Percentiles rank a stretch among this genome's conserved stretches.
These are phyloP conservation scores for Pimephales promelas DNA, from an alignment of 2,113 vertebrate species.

Conservation along the genomic window DNA sequence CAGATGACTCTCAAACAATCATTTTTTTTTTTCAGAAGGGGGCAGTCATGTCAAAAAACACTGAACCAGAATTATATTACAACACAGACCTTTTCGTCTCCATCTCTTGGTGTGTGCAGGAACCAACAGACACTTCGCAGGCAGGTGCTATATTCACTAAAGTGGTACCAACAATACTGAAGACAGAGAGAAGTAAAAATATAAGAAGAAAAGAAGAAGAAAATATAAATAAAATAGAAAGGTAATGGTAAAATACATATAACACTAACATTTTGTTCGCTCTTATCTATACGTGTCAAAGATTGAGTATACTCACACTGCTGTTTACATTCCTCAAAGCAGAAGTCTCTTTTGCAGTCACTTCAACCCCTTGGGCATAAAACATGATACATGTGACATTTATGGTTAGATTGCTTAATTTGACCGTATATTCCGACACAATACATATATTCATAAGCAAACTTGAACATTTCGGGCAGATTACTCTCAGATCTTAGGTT, in stretches of 20 bases:
- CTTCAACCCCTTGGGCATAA: slow-evolving; percentile 19
- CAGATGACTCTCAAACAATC: neutral
- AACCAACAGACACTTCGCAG: slow-evolving; percentile 78
- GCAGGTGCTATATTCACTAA: slow-evolving; percentile 82
- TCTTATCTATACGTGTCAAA: neutral
- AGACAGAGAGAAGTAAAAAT: slow-evolving; percentile 23
- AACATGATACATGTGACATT: neutral
- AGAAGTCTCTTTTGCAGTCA: neutral
- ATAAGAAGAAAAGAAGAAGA: no score
- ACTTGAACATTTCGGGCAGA: neutral
- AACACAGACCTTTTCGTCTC: slow-evolving; percentile 86
- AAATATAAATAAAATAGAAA: neutral
- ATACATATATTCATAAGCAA: neutral
- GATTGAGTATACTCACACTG: slow-evolving; percentile 27
- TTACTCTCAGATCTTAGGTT: neutral
- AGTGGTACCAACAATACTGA: slow-evolving; percentile 87
- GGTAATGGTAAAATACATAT: neutral
- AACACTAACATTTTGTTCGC: neutral
- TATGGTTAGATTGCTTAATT: neutral
- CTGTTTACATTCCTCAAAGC: neutral
- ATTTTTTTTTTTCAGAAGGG: neutral
- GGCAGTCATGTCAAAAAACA: neutral
- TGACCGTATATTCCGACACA: neutral
- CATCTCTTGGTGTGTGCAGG: slow-evolving; percentile 78
- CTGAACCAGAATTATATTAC: neutral